Evolutionary conservation across 1,140 invertebrate species (phyloP).

Genomic region (Lordiphosa stackelbergi): DNA sequence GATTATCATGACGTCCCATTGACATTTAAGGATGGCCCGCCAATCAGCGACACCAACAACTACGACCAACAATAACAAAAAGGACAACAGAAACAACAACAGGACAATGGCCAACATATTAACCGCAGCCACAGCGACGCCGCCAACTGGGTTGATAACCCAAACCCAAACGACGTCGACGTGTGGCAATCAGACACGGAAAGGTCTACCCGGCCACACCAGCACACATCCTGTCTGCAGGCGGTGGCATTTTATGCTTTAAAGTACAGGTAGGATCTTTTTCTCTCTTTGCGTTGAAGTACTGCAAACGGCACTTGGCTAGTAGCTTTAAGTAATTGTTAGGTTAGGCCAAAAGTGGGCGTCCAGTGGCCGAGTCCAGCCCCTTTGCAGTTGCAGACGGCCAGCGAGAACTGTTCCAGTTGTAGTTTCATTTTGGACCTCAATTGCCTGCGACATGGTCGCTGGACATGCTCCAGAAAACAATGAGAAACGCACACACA

Average conservation of each 20-base stretch:
- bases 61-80: conserved; percentile 7
- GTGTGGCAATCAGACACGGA: conserved; percentile 21
- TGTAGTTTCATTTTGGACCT: conserved; percentile 4
- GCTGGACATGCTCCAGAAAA: conserved; percentile 12
- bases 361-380: neutral
- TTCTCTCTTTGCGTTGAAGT: too few species aligned
- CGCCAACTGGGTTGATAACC: conserved; percentile 3
- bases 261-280: too few species aligned
- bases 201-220: neutral
- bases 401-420: conserved; percentile 6
- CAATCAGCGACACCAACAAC: conserved; percentile 55
- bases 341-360: conserved; percentile 9
- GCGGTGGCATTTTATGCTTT: too few species aligned
- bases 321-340: conserved; percentile 9
- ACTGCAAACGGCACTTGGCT: too few species aligned
- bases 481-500: conserved; percentile 3
- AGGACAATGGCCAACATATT: conserved; percentile 62
- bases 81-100: conserved; percentile 17
- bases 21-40: conserved; percentile 79
- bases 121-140: conserved; percentile 57
- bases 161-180: conserved; percentile 11
- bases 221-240: neutral
- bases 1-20: conserved; percentile 86
- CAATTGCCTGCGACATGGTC: conserved; percentile 1
- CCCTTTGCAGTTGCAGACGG: conserved; percentile 6